Conservation (phyloP, 2,113 vertebrate genomes). For the Eptesicus fuscus region DNA sequence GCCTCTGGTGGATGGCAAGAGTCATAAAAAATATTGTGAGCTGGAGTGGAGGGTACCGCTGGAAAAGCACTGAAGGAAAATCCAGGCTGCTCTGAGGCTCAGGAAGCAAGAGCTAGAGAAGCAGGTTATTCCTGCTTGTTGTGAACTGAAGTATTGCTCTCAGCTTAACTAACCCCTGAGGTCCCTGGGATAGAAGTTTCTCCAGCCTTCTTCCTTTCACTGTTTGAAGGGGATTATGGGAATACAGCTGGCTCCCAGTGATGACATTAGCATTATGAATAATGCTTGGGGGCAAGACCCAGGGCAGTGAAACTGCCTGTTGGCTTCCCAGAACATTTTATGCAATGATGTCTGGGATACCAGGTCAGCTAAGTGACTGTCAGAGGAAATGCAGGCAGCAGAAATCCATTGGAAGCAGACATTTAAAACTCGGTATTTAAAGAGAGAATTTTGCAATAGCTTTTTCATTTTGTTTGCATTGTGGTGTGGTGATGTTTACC, state of each 20-base stretch:
- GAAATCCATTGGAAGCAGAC: not conserved
- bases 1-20: not conserved
- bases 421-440: not conserved
- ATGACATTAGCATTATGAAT: slow-evolving; percentile 50
- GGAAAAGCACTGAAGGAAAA: not conserved
- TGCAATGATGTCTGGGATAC: slow-evolving; percentile 48
- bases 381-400: not conserved
- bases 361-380: slow-evolving; percentile 58
- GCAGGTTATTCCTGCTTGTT: not conserved
- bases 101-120: not conserved
- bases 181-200: not conserved
- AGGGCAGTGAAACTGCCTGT: slow-evolving; percentile 49
- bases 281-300: slow-evolving; percentile 32
- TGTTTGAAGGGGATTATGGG: slow-evolving; percentile 27
- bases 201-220: not conserved
- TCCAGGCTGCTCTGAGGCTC: not conserved
- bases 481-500: not conserved
- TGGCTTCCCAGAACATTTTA: slow-evolving; percentile 69
- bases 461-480: not conserved
- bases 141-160: not conserved
- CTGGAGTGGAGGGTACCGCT: not conserved
- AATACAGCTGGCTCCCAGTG: not conserved
- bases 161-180: not conserved
- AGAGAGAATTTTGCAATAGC: slow-evolving; percentile 1
- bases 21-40: not conserved